These are phyloP conservation scores for Calephelis virginiensis DNA, from an alignment of 1,140 invertebrate species.

Conservation along the genomic window DNA sequence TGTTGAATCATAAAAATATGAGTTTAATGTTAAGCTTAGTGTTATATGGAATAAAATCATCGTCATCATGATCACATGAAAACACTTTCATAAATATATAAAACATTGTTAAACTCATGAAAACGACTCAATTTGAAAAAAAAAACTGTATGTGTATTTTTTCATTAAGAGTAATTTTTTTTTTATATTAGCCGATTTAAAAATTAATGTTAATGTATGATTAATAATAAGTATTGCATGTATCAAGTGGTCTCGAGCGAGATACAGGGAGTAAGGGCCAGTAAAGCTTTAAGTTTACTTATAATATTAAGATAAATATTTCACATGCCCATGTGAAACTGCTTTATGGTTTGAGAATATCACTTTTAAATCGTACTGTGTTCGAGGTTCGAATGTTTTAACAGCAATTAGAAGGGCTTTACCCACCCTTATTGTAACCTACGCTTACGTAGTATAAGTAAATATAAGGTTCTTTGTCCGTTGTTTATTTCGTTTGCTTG, in stretches of 20 bases:
- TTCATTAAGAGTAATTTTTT: too few species aligned
- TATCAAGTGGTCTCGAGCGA: conserved; percentile 46
- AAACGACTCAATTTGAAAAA: too few species aligned
- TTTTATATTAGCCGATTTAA: neutral
- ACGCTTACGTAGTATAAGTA: conserved; percentile 29
- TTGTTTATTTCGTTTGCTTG: conserved; percentile 62
- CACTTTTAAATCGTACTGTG: conserved; percentile 73
- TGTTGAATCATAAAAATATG: too few species aligned
- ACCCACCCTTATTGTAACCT: conserved; percentile 59
- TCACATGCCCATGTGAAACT: conserved; percentile 74
- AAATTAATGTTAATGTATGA: too few species aligned
- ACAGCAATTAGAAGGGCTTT: conserved; percentile 74
- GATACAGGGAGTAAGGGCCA: conserved; percentile 38
- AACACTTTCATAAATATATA: too few species aligned
- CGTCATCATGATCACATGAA: too few species aligned
- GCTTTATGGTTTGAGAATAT: conserved; percentile 75
- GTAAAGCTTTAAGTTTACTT: conserved; percentile 69
- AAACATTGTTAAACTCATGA: too few species aligned
- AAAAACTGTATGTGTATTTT: too few species aligned
- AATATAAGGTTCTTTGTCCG: conserved; percentile 34
- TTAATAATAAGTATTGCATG: conserved; percentile 23
- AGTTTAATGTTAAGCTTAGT: too few species aligned
- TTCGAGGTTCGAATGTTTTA: conserved; percentile 67
- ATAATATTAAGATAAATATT: conserved; percentile 78
- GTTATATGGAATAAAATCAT: too few species aligned